Evolutionary conservation across 2,113 vertebrate genomes (phyloP), one percentile per base, ranked within the genome.

Genomic region (Dicerorhinus sumatrensis): DNA sequence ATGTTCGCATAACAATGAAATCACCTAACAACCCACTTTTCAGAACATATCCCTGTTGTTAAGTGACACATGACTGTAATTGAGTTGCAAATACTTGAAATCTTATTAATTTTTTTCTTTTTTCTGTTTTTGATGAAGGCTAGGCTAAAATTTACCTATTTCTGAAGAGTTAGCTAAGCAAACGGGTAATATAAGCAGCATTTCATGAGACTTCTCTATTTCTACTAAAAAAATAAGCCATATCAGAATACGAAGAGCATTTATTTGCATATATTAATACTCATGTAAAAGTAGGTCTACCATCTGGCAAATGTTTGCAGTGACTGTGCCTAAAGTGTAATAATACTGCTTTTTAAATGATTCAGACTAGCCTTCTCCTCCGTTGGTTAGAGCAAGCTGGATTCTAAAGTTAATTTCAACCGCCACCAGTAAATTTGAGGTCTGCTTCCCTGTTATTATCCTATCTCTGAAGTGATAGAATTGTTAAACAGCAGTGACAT

Each of bases 341-440:
- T 48, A 73, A 48, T 39, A 79, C 9, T 58, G 46, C 42, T 93
- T 86, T 95, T 94, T 36, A 72, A 73, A 27, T 29, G 42, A 76
- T 83, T 83, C 88, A 92, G 36, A 77, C 39, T 67, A 75, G 29
- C 13, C 51, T 73, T 79, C 46, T 93, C 31, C 7, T 84, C n/a
- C 23, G 63, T 77, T 92, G 76, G 54, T 62, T 92, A 58, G 67
- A 96, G 56, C 29, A 87, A 96, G 91, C 54, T 72, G 20, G 31
- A 77, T 67, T 94, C 65, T 96, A 67, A 92, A 86, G 60, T 94
- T 83, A 91, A 84, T 89, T 92, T 91, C 58, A 91, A 9, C 17
- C 14, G 54, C 60, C 36, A 86, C 46, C 42, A 51, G 36, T 81
- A 77, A 72, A 65, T 88, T 39, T 95, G 95, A 60, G 9, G 3